Percentiles rank a stretch among this genome's conserved stretches.
phyloP scores from a whole-genome alignment of 2,113 vertebrate species.

The Eidolon helvum region DNA sequence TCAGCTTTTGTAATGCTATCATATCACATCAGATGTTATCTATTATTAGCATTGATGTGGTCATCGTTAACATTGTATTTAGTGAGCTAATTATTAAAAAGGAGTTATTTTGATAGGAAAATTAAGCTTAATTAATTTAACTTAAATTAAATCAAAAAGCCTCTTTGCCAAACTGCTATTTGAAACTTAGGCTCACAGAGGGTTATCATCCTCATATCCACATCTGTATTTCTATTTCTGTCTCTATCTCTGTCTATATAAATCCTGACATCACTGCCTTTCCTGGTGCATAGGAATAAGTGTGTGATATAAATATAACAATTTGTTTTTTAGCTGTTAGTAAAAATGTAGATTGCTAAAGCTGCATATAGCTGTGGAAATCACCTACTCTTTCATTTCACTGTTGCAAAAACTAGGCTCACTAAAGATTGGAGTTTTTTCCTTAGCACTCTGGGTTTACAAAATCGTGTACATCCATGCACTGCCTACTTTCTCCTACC shows the following conservation, averaged over 20 bases:
- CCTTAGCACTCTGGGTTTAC: background rate
- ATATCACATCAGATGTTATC: background rate
- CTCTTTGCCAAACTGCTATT: background rate
- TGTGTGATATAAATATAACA: background rate
- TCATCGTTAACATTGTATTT: background rate
- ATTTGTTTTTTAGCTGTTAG: background rate
- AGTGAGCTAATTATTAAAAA: background rate
- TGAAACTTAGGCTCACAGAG: background rate
- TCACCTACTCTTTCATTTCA: background rate
- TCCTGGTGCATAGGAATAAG: background rate
- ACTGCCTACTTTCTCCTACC: background rate
- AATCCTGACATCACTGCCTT: background rate
- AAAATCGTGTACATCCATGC: background rate
- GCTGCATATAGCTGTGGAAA: background rate
- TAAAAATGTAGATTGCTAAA: background rate
- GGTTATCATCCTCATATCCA: background rate
- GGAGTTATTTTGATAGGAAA: background rate
- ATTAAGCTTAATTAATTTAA: background rate
- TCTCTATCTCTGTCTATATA: background rate
- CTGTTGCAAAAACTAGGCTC: background rate
- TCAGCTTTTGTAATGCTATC: background rate
- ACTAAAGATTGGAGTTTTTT: background rate
- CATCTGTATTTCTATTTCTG: background rate
- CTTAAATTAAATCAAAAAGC: background rate
- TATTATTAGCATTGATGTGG: background rate